phyloP scores from a whole-genome alignment of 1,140 invertebrate genomes.

The Nasonia vitripennis region DNA sequence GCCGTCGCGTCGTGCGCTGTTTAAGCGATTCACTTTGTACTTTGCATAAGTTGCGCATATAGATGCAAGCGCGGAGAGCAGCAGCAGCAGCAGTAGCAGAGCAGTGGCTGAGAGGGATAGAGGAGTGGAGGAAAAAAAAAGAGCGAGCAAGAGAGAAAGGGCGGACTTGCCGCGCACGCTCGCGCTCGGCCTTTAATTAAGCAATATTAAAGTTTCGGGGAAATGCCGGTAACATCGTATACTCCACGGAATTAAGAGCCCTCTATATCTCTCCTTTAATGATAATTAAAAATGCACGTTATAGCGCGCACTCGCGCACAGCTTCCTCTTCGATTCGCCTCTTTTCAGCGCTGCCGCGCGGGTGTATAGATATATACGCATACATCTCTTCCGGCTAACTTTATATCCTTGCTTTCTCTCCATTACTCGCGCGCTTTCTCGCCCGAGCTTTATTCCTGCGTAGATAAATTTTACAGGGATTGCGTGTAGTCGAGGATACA shows the following conservation, averaged over 20 bases:
- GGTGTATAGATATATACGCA: neutral
- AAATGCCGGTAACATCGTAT: conserved; percentile 33
- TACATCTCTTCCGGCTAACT: conserved; percentile 15
- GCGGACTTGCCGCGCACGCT: neutral
- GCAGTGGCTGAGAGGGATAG: neutral
- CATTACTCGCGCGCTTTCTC: conserved; percentile 13
- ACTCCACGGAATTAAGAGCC: conserved; percentile 47
- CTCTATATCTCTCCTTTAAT: conserved; percentile 47
- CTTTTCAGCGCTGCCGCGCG: neutral
- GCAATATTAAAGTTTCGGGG: conserved; percentile 50
- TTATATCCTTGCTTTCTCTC: conserved; percentile 45
- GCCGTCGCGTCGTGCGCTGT: conserved; percentile 37
- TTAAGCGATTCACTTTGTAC: conserved; percentile 54
- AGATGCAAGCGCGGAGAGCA: conserved; percentile 38
- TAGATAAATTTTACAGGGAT: conserved; percentile 19
- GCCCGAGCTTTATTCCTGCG: neutral
- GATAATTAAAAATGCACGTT: conserved; percentile 53
- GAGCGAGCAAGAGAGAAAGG: neutral
- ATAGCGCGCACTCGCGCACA: neutral
- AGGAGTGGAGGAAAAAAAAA: neutral
- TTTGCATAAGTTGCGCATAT: conserved; percentile 51
- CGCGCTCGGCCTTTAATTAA: conserved; percentile 50
- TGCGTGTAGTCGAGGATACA: neutral
- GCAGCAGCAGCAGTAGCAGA: neutral
- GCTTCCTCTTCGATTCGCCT: conserved; percentile 45